These are phyloP conservation scores for Notamacropus eugenii DNA, from an alignment of 2,797 vertebrate genomes.

Conservation along the genomic window DNA sequence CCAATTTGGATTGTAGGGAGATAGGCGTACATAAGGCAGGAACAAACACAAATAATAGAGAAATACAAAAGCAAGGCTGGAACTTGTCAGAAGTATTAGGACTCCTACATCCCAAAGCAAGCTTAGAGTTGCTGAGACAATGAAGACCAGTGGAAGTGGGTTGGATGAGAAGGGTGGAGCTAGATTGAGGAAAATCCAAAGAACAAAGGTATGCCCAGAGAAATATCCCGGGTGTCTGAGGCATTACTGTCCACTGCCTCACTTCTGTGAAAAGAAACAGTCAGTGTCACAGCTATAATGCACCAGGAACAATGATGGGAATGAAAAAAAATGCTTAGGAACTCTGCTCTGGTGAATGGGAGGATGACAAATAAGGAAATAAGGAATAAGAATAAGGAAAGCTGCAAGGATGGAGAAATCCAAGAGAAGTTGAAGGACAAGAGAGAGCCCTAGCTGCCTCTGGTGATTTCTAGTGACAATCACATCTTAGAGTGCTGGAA, in stretches of 20 bases:
- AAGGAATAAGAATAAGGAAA: not conserved
- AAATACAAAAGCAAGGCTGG: not conserved
- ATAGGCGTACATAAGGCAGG: not conserved
- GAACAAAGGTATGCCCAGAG: not conserved
- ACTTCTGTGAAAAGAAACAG: not conserved
- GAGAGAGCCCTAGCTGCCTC: not conserved
- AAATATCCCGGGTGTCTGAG: fast-evolving
- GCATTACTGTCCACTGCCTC: no score
- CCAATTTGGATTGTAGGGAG: not conserved
- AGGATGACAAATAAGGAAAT: no score
- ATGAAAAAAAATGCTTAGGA: not conserved
- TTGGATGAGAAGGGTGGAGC: not conserved
- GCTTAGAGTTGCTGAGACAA: not conserved
- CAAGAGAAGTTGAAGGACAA: not conserved
- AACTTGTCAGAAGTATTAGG: not conserved
- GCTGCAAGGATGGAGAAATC: not conserved
- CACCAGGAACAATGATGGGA: not conserved
- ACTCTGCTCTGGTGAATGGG: not conserved
- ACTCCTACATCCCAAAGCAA: no score
- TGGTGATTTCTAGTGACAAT: no score
- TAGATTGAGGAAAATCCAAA: not conserved
- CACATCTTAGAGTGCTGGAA: no score
- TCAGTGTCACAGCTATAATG: not conserved
- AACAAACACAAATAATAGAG: not conserved
- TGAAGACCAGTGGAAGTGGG: not conserved